Base-by-base conservation (phyloP, 1,140 invertebrate genomes). In the Colletes gigas region DNA sequence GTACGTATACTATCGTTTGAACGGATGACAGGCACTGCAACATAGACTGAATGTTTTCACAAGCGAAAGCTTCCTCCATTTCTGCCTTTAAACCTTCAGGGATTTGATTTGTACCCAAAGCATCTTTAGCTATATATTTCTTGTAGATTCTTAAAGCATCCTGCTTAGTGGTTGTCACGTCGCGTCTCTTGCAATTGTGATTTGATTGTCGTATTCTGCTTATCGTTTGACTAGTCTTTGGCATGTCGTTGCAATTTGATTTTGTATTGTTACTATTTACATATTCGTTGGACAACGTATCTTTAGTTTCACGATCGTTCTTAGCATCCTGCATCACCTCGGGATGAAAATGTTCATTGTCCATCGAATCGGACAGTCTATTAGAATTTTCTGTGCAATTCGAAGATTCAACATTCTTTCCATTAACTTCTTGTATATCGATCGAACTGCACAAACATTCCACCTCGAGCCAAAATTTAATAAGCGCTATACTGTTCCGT, bases 401-500 rank as follows among this genome's bases (percentile, higher is more conserved):
- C 3, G 63, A 55, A 17, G 41, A 44, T 54, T 19, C 39, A 0
- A 68, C 9, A n/a, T 55, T 81, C 0, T 81, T 70, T 19, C 39
- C 65, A 39, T 60, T 54, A 39, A 60, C 44, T n/a, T 19, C 41
- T 9, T 54, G 60, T 14, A 50, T 55, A 7, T 60, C 57, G 30
- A 73, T 81, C 10, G 65, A 70, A 55, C 79, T 81, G 54, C 68
- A 87, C 66, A 97, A 95, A 88, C 95, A 96, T 83, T 97, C 95
- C 17, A 96, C 95, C 89, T 97, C 96, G 74, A 97, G 88, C 95
- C 95, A 97, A 90, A 96, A 97, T 89, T 95, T 95, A 3, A 97
- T 94, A 10, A 96, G 92, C 3, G 93, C 83, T 17, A 95, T 88
- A 3, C 91, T 93, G 80, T 95, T 94, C 41, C 93, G 92, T 0